Conservation (phyloP, 2,888 invertebrate genomes). For the Rhogogaster chlorosoma region DNA sequence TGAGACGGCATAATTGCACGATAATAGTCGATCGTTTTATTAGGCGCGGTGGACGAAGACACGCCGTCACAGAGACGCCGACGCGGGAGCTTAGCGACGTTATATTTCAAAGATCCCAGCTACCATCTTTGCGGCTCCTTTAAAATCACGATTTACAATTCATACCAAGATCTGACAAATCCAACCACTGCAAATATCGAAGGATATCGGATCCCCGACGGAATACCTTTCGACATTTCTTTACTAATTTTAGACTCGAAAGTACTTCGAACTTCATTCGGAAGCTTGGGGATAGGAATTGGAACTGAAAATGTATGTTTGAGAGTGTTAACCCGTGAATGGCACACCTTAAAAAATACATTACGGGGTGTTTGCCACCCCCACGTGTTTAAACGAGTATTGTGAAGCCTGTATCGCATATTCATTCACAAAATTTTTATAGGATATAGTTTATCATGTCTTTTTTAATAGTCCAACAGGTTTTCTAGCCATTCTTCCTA, state of each 20-base stretch:
- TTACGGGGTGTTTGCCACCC: too few relatives aligned
- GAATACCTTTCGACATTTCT: background rate
- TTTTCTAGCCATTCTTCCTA: too few relatives aligned
- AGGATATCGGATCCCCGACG: background rate
- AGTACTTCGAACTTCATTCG: background rate
- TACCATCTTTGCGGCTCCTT: constrained; percentile 57
- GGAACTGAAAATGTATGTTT: too few relatives aligned
- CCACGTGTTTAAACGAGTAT: too few relatives aligned
- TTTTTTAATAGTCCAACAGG: too few relatives aligned
- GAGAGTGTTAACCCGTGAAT: too few relatives aligned
- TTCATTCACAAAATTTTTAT: too few relatives aligned
- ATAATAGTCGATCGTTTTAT: constrained; percentile 76
- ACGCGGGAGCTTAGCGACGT: background rate
- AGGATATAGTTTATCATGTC: too few relatives aligned
- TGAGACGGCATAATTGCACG: constrained; percentile 77
- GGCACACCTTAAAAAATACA: too few relatives aligned
- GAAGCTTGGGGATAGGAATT: too few relatives aligned
- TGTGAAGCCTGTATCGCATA: too few relatives aligned
- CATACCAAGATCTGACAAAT: background rate
- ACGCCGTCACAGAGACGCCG: constrained; percentile 44
- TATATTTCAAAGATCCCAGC: constrained; percentile 52
- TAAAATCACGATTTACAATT: background rate
- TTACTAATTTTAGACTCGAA: background rate
- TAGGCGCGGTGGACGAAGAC: constrained; percentile 58
- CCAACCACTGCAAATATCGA: background rate